phyloP scores from a whole-genome alignment of 2,888 invertebrate genomes.

The Thereva unica region DNA sequence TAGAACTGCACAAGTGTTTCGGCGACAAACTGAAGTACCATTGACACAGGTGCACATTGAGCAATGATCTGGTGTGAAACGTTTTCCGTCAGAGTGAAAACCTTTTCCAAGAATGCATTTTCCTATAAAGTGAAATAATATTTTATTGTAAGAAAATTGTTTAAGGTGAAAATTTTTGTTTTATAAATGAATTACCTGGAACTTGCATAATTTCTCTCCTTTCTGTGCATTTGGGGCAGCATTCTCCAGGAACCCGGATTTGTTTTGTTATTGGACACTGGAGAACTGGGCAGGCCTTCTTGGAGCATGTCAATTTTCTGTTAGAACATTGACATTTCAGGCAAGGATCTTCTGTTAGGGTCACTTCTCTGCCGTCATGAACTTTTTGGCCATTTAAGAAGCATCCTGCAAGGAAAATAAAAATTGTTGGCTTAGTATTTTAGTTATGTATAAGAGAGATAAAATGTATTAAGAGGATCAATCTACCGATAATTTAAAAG shows the following conservation, averaged over 20 bases:
- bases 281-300: conserved; percentile 86
- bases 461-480: neutral
- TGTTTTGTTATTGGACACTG: conserved; percentile 77
- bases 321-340: conserved; percentile 79
- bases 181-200: conserved; percentile 47
- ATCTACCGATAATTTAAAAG: neutral
- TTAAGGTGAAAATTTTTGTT: no score
- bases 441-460: conserved; percentile 6
- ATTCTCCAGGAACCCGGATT: conserved; percentile 74
- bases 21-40: conserved; percentile 77
- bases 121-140: conserved; percentile 44
- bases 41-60: conserved; percentile 83
- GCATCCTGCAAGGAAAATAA: conserved; percentile 66
- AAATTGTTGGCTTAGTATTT: neutral
- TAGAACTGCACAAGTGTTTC: conserved; percentile 86
- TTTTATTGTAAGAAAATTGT: neutral
- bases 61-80: conserved; percentile 75
- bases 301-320: conserved; percentile 75
- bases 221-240: conserved; percentile 65
- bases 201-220: conserved; percentile 58
- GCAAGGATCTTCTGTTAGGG: conserved; percentile 83
- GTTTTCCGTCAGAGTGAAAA: conserved; percentile 66
- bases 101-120: conserved; percentile 74
- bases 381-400: conserved; percentile 82
- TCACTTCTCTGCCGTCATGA: conserved; percentile 78